Evolutionary conservation across 2,113 vertebrate species (phyloP).

Genomic region (Dermatemys mawii): DNA sequence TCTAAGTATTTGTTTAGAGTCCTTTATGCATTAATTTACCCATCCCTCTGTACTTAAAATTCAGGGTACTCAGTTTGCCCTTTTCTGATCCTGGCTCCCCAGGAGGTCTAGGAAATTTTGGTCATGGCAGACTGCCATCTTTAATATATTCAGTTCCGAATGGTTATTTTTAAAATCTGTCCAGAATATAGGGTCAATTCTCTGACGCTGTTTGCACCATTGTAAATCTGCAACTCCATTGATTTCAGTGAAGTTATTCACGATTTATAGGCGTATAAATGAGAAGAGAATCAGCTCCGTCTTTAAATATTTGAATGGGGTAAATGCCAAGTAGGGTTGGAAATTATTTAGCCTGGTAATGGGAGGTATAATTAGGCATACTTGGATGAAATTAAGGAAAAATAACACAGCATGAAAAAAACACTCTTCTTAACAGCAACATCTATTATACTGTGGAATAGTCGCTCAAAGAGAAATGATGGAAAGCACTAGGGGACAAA

Average conservation of each 20-base stretch:
- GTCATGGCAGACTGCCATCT: constrained; percentile 32
- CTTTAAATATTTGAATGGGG: constrained; percentile 70
- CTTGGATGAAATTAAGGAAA: constrained; percentile 1
- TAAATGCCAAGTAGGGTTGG: constrained; percentile 69
- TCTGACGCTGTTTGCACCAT: not conserved
- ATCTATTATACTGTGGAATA: constrained; percentile 16
- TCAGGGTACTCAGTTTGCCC: constrained; percentile 31
- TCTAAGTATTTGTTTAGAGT: not conserved
- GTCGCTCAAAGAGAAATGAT: not conserved
- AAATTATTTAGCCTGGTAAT: constrained; percentile 71
- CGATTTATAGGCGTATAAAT: constrained; percentile 42
- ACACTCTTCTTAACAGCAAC: constrained; percentile 22
- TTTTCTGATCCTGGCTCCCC: constrained; percentile 27
- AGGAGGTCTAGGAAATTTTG: constrained; percentile 9
- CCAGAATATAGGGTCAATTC: not conserved
- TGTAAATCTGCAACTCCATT: not conserved
- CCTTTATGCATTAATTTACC: constrained; percentile 26
- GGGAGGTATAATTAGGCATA: constrained; percentile 68
- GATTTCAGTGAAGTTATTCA: constrained; percentile 24
- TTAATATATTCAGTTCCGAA: not conserved
- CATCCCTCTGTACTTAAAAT: constrained; percentile 12
- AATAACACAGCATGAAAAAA: constrained; percentile 9
- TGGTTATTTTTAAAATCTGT: not conserved
- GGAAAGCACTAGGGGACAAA: constrained; percentile 49
- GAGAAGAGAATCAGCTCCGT: constrained; percentile 36